Conservation (phyloP, 2,113 vertebrate species). For the Trogon melanurus region DNA sequence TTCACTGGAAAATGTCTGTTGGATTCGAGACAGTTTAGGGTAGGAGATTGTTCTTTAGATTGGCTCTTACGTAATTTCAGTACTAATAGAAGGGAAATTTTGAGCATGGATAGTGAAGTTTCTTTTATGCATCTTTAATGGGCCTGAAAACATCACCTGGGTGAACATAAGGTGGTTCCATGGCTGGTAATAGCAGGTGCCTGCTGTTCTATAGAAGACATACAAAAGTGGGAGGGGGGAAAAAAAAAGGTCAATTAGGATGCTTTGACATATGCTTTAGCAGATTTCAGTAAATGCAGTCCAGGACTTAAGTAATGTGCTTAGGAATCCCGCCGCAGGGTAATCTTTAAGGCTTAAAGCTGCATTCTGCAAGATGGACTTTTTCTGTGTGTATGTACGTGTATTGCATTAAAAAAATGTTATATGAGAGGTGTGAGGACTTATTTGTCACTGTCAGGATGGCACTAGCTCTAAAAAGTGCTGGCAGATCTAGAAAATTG, state of each 20-base stretch:
- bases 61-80: background rate
- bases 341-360: background rate
- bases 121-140: background rate
- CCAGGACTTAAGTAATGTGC: background rate
- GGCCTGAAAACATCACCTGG: background rate
- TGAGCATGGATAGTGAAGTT: background rate
- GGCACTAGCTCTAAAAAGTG: background rate
- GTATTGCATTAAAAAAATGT: background rate
- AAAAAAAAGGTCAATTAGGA: background rate
- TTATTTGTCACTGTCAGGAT: background rate
- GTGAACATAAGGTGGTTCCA: background rate
- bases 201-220: background rate
- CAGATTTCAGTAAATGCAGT: background rate
- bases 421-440: background rate
- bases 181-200: background rate
- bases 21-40: background rate
- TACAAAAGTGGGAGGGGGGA: background rate
- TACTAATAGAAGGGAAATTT: background rate
- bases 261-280: background rate
- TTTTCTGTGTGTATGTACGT: background rate
- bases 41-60: background rate
- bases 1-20: background rate
- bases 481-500: background rate
- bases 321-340: background rate
- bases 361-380: accelerated